phyloP scores from a whole-genome alignment of 2,797 vertebrate species.

The Clarias platycephalus region DNA sequence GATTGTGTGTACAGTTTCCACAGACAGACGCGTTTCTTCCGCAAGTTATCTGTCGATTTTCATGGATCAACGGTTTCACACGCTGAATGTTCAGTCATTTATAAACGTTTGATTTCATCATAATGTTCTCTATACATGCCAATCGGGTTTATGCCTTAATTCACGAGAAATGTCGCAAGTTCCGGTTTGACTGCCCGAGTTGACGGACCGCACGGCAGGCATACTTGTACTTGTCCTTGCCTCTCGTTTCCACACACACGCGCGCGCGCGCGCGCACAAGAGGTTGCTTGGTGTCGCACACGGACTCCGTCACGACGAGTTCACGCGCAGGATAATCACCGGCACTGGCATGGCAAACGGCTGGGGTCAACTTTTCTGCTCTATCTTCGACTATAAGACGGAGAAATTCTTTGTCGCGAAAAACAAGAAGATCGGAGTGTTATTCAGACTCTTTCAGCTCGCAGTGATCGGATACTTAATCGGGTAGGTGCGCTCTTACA shows the following conservation, averaged over 20 bases:
- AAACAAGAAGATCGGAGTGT: slow-evolving; percentile 90
- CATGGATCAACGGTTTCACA: too few species aligned
- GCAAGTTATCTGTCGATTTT: too few species aligned
- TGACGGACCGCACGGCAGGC: neutral
- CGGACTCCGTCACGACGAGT: neutral
- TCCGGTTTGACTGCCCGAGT: too few species aligned
- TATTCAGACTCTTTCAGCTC: slow-evolving; percentile 87
- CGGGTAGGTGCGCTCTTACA: slow-evolving; percentile 64
- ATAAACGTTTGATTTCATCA: too few species aligned
- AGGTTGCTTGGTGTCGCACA: neutral
- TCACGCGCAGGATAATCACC: neutral
- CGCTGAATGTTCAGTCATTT: too few species aligned
- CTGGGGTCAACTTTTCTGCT: slow-evolving; percentile 76
- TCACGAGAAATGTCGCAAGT: too few species aligned
- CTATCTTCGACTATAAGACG: slow-evolving; percentile 92
- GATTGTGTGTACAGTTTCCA: too few species aligned
- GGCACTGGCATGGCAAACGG: slow-evolving; percentile 63
- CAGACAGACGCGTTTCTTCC: too few species aligned
- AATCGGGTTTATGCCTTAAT: too few species aligned
- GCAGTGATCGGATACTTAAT: slow-evolving; percentile 85
- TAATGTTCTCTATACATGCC: too few species aligned
- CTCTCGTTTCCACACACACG: neutral
- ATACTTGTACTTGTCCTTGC: neutral
- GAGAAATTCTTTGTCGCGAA: slow-evolving; percentile 93
- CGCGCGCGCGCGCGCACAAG: neutral